Base-by-base conservation (phyloP, 2,797 vertebrate genomes). In the Hippocampus kuda region DNA sequence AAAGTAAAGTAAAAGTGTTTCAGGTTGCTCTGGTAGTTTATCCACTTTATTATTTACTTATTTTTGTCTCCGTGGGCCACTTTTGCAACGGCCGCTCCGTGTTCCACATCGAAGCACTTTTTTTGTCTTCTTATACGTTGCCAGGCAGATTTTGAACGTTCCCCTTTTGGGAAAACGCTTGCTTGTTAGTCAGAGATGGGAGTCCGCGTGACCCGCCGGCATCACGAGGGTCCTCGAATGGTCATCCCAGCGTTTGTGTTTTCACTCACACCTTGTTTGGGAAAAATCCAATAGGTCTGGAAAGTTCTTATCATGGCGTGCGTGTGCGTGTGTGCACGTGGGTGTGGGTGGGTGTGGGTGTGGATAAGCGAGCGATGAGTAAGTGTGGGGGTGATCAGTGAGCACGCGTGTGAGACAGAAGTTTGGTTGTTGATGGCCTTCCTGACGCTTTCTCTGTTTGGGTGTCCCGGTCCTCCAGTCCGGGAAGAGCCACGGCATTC, bases 401-500 rank as follows among this genome's bases (percentile, higher is more conserved):
- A 12, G 3, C 24, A 26, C 6, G 49, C 5, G 48, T n/a, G 18
- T 49, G 64, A 3, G 13, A 61, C 69, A 53, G 66, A 64, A 70
- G 70, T 68, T 60, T 46, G 77, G 72, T 73, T 82, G 73, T 78
- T 81, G 66, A 81, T 75, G 65, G 64, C 73, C 57, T 70, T 74
- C 67, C 66, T 79, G 75, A 77, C 68, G 9, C n/a, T 56, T 64
- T 75, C 54, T 77, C 57, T 81, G 59, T 79, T 74, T 77, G 69
- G 81, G 53, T 84, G 72, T 85, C 79, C 78, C 82, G 74, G 76
- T 75, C 57, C 20, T 84, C 66, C 82, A 89, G 89, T 87, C 74
- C 81, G 85, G 83, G 83, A 86, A 82, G 81, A 78, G 67, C 71
- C 78, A 72, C 78, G 71, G 74, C 85, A 81, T 85, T 85, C 85